phyloP scores from a whole-genome alignment of 2,888 invertebrate genomes.

The Daptonema setosum region DNA sequence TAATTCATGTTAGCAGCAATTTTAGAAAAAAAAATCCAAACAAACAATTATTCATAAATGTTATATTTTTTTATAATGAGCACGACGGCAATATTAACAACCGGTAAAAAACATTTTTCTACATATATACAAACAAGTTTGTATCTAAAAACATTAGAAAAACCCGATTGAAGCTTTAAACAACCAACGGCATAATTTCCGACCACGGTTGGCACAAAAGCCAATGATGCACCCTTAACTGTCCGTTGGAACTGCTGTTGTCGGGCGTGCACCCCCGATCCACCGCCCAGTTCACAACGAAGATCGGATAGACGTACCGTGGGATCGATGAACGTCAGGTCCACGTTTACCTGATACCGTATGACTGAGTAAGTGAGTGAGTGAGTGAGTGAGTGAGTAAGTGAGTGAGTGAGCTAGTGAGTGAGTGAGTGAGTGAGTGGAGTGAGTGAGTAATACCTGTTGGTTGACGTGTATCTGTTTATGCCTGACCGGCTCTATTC shows the following conservation, averaged over 20 bases:
- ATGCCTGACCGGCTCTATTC: not conserved
- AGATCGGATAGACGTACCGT: not conserved
- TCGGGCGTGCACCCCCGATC: not conserved
- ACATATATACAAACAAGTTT: not conserved
- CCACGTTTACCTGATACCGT: conserved; percentile 2
- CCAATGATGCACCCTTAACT: conserved; percentile 18
- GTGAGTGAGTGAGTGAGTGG: too few relatives aligned
- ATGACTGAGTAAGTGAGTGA: too few relatives aligned
- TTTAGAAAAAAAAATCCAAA: too few relatives aligned
- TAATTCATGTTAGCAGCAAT: too few relatives aligned
- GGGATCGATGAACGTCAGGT: conserved; percentile 1
- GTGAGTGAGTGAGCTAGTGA: too few relatives aligned
- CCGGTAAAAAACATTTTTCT: too few relatives aligned
- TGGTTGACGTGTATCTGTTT: not conserved
- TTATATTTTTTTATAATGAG: too few relatives aligned
- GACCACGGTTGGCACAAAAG: conserved; percentile 15
- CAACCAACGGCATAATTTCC: conserved; percentile 16
- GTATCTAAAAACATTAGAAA: not conserved
- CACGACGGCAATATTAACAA: too few relatives aligned
- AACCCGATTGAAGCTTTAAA: not conserved
- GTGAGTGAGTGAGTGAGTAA: too few relatives aligned
- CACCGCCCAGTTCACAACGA: not conserved
- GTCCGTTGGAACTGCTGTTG: conserved; percentile 11
- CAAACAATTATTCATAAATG: too few relatives aligned
- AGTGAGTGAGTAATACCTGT: not conserved